These are phyloP conservation scores for Hippocampus mohnikei DNA, from an alignment of 2,113 vertebrate genomes.

Conservation along the genomic window DNA sequence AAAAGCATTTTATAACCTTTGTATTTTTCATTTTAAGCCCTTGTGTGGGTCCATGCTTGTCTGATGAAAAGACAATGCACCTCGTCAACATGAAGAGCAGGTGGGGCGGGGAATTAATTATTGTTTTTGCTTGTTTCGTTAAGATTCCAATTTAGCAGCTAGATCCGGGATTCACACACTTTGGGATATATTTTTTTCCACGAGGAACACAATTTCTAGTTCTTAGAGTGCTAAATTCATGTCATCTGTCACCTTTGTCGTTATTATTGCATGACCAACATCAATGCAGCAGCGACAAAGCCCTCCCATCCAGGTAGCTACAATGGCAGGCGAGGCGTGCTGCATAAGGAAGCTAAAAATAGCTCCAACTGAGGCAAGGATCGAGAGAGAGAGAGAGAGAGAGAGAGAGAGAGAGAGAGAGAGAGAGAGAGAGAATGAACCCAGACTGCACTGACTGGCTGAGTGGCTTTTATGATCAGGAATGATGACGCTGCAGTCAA, in stretches of 20 bases:
- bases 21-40: not conserved
- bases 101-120: not conserved
- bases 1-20: not conserved
- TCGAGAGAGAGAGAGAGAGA: conserved; percentile 17
- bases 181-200: not conserved
- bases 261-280: not conserved
- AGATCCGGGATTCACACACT: conserved; percentile 53
- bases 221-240: not conserved
- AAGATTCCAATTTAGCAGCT: conserved; percentile 1
- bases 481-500: conserved; percentile 66
- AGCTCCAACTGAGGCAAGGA: conserved; percentile 43
- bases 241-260: not conserved
- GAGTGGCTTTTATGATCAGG: conserved; percentile 62
- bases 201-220: not conserved
- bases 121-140: conserved; percentile 8
- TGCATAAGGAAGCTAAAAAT: conserved; percentile 65
- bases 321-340: conserved; percentile 41
- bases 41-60: conserved; percentile 3
- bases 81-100: conserved; percentile 8
- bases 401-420: too few species aligned
- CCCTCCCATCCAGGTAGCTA: conserved; percentile 62
- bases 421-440: conserved; percentile 47
- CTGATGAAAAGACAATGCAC: conserved; percentile 23
- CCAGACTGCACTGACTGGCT: conserved; percentile 63
- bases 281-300: conserved; percentile 59